Base-by-base conservation (phyloP, 2,113 vertebrate genomes). In the Ptychochromis oligacanthus region DNA sequence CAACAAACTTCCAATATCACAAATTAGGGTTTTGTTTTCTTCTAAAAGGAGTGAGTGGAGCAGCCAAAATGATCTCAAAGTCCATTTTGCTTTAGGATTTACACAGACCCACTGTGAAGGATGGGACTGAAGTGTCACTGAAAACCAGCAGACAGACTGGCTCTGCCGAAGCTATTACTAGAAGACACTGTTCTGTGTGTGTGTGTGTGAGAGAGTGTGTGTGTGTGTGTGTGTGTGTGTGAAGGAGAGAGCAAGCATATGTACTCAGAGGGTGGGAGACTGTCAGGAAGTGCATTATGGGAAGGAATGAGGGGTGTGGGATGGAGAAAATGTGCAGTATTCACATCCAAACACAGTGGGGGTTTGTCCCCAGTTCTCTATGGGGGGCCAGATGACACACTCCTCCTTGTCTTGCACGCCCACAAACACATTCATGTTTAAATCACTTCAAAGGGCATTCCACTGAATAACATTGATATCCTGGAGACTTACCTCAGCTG, bases 281-380 rank as follows among this genome's bases (percentile, higher is more conserved):
- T 78, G 67, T 62, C 85, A 85, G 83, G 89, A 87, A 87, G 65
- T 78, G 64, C 88, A 89, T 83, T 82, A 75, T 87, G 77, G 79
- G 81, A 70, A 65, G 85, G 81, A 85, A 81, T 62, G 74, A 80
- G 59, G 76, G 81, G 83, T 84, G 84, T 89, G 81, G 72, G 83
- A 67, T 62, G 86, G 46, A 80, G 79, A 87, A 86, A 88, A 88
- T 93, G 81, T 87, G 75, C 75, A 89, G 90, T 75, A 89, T 93
- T 86, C 85, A 86, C 62, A 77, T 79, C 52, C 55, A 81, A 26
- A 72, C 81, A 14, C 26, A 34, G 78, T 34, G 65, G 75, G 58
- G 18, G 81, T 59, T 79, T 4, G 36, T 54, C 56, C 60, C 58
- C 20, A 76, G 22, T 60, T 62, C 14, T 0, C 55, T 56, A 12